phyloP scores from a whole-genome alignment of 2,797 vertebrate genomes.

The Apogon talboti region DNA sequence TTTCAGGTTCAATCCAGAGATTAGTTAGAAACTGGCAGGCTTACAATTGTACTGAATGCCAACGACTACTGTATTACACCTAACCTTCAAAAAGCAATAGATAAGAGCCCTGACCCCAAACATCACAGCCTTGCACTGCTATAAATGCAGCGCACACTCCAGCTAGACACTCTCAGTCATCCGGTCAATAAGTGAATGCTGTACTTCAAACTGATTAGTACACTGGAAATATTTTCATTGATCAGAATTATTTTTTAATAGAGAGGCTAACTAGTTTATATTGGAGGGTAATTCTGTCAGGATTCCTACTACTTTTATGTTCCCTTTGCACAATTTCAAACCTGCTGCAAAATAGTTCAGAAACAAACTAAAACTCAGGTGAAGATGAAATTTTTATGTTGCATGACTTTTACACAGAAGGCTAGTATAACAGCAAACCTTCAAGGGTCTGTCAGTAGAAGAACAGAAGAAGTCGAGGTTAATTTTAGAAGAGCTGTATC shows the following conservation, averaged over 20 bases:
- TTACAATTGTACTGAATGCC: constrained; percentile 29
- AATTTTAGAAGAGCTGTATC: constrained; percentile 2
- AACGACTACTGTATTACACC: constrained; percentile 32
- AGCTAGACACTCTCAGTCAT: neutral
- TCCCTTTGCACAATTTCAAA: no score
- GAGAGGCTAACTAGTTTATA: no score
- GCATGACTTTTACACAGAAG: constrained; percentile 7
- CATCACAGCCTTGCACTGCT: constrained; percentile 7
- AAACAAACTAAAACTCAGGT: neutral
- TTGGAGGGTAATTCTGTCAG: no score
- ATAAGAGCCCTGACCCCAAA: constrained; percentile 32
- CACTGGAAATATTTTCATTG: neutral
- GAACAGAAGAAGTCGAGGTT: neutral
- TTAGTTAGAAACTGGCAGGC: constrained; percentile 48
- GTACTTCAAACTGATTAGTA: constrained; percentile 9
- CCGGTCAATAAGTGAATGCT: neutral
- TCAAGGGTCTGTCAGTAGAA: neutral
- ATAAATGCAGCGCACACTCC: neutral
- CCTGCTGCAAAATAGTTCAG: no score
- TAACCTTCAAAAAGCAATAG: constrained; percentile 42
- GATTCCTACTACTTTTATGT: no score
- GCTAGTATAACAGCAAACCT: neutral
- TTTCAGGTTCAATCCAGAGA: constrained; percentile 47
- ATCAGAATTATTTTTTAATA: neutral
- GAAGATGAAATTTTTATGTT: constrained; percentile 11